A percentile compares a stretch with the other conserved stretches of the same genome.
Evolutionary conservation across 1,140 invertebrate genomes (phyloP).

Genomic region (Drosophila jambulina): DNA sequence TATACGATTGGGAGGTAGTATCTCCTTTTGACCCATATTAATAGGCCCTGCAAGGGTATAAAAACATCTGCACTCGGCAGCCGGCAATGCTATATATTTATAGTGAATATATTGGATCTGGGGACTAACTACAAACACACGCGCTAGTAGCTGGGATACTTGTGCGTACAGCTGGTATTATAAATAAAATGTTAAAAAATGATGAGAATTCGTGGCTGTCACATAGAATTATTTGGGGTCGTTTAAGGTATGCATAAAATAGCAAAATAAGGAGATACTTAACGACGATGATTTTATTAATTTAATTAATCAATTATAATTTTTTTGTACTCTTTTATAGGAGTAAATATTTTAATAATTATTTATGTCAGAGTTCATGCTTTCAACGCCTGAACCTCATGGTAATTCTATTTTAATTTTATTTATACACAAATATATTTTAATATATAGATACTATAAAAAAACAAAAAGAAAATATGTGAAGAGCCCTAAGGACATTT

Average conservation of each 20-base stretch:
- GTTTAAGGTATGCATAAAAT: neutral
- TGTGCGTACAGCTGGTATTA: slow-evolving; percentile 33
- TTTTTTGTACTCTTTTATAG: no score
- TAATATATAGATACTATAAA: no score
- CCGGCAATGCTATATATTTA: slow-evolving; percentile 29
- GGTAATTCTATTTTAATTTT: no score
- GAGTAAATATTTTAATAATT: no score
- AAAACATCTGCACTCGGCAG: neutral
- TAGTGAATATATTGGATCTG: slow-evolving; percentile 38
- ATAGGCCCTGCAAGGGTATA: neutral
- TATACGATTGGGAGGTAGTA: neutral
- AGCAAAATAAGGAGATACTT: neutral
- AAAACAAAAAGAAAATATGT: no score
- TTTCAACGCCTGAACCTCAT: no score
- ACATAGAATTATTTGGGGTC: slow-evolving; percentile 2
- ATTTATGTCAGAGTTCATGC: no score
- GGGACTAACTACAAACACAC: slow-evolving; percentile 21
- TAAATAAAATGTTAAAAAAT: slow-evolving; percentile 43
- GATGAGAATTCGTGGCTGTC: slow-evolving; percentile 11
- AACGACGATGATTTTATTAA: no score
- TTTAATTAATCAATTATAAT: no score
- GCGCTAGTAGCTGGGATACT: slow-evolving; percentile 16
- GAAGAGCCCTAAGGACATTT: no score
- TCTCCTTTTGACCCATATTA: neutral
- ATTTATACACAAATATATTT: no score